Base-by-base conservation (phyloP, 2,888 invertebrate species). In the Cosmia trapezina region DNA sequence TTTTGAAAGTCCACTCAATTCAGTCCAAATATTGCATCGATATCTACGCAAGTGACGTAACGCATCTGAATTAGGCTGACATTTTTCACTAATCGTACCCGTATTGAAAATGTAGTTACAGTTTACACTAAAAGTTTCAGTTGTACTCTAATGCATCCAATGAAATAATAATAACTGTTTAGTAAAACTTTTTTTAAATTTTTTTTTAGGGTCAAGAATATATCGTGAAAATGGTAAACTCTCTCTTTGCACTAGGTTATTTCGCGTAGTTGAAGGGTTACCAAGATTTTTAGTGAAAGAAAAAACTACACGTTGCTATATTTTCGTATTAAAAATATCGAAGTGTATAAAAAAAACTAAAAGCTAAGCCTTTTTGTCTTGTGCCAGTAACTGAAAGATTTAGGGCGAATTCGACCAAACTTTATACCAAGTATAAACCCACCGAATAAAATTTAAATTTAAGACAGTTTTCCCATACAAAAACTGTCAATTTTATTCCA, bases 281-380 rank as follows among this genome's bases (percentile, higher is more conserved):
- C 63, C 78, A 43, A 64, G 9, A 64, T 43, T 57, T 54, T 2
- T 33, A 56, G 4, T 41, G 9, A 54, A 73, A 43, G 22, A 9
- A 49, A 49, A 3, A 19, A 8, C 67, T 67, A 81, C 81, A 81
- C 79, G 28, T 56, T 71, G 19, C 59, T 37, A 74, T 75, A 70
- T 71, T 75, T 82, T 81, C 45, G 19, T n/a, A 28, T 2, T 17
- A 81, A 76, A 82, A 78, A 81, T 81, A 78, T 37, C 56, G n/a
- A 74, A 71, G 78, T 78, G 82, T 78, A 53, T 19, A n/a, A 19
- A 41, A 49, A 54, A 37, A 43, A 37, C 59, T 8, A 59, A 33
- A 54, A 45, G 11, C 5, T 4, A 33, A 61, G 49, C 0, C 12
- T 19, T 5, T 22, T 19, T 45, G 1, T 7, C n/a, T 22, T 53